These are phyloP conservation scores for Anoplopoma fimbria DNA, from an alignment of 2,113 vertebrate species.

Conservation along the genomic window DNA sequence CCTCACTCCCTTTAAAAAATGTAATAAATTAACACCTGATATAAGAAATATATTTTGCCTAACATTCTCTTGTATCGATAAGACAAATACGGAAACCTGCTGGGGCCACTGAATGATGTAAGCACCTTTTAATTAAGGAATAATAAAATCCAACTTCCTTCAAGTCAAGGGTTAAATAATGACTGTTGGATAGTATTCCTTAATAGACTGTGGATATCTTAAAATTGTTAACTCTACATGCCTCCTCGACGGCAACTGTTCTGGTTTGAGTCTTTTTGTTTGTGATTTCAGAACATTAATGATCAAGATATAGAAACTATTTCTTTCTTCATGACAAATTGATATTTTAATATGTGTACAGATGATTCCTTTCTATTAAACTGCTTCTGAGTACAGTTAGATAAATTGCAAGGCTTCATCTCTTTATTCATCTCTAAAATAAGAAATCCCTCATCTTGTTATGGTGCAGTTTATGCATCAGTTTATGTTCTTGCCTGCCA, in stretches of 20 bases:
- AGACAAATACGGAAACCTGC: not conserved
- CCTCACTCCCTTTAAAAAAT: not conserved
- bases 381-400: not conserved
- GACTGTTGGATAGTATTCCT: not conserved
- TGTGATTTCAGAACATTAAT: not conserved
- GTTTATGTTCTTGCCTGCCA: slow-evolving; percentile 8
- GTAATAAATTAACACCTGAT: not conserved
- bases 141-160: not conserved
- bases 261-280: not conserved
- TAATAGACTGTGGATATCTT: not conserved
- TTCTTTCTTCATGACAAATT: not conserved
- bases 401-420: not conserved
- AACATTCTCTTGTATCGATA: not conserved
- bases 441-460: not conserved
- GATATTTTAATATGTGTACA: not conserved
- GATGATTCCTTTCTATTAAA: not conserved
- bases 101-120: not conserved
- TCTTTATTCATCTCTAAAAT: not conserved
- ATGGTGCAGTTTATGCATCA: not conserved
- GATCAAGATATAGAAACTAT: not conserved
- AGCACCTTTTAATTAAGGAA: not conserved
- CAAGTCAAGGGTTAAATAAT: not conserved
- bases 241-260: not conserved
- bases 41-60: not conserved
- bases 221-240: not conserved